phyloP scores from a whole-genome alignment of 2,113 vertebrate species.

The Ranitomeya imitator region DNA sequence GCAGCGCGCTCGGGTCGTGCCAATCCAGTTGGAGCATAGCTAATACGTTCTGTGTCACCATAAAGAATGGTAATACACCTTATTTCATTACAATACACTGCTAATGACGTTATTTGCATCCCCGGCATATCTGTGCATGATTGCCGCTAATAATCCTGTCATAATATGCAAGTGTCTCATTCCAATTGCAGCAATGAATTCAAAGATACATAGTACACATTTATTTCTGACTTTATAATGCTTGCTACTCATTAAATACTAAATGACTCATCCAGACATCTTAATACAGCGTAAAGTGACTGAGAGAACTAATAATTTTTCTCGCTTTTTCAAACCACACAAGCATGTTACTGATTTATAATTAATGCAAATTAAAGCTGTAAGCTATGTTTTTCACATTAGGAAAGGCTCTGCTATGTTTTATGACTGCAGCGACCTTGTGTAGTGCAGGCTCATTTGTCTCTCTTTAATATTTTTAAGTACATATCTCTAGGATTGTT shows the following conservation, averaged over 20 bases:
- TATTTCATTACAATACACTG: constrained; percentile 86
- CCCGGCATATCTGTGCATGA: constrained; percentile 89
- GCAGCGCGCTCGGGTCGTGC: constrained; percentile 71
- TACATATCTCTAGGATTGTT: constrained; percentile 90
- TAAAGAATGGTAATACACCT: constrained; percentile 83
- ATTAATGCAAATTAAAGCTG: constrained; percentile 93
- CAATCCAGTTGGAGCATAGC: constrained; percentile 80
- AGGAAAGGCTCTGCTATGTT: constrained; percentile 84
- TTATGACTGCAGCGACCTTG: constrained; percentile 86
- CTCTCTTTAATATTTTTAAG: constrained; percentile 91
- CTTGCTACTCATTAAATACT: constrained; percentile 94
- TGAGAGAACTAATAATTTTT: constrained; percentile 91
- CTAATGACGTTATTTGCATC: constrained; percentile 96
- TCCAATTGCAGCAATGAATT: constrained; percentile 87
- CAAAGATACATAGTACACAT: constrained; percentile 89
- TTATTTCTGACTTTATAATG: constrained; percentile 95
- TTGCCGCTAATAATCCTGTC: constrained; percentile 90
- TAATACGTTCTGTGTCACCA: constrained; percentile 82
- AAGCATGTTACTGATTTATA: constrained; percentile 93
- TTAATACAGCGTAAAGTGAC: constrained; percentile 94
- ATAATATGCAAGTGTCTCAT: constrained; percentile 87
- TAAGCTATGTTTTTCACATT: constrained; percentile 90
- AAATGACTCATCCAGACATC: constrained; percentile 96
- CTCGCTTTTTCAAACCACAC: constrained; percentile 86
- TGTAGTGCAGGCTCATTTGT: constrained; percentile 87